Percentiles rank a stretch among this genome's conserved stretches.
Evolutionary conservation across 37 sponge, comb jelly and placozoan genomes (phyloP).

Genomic region (Diacarnus erythraeanus): DNA sequence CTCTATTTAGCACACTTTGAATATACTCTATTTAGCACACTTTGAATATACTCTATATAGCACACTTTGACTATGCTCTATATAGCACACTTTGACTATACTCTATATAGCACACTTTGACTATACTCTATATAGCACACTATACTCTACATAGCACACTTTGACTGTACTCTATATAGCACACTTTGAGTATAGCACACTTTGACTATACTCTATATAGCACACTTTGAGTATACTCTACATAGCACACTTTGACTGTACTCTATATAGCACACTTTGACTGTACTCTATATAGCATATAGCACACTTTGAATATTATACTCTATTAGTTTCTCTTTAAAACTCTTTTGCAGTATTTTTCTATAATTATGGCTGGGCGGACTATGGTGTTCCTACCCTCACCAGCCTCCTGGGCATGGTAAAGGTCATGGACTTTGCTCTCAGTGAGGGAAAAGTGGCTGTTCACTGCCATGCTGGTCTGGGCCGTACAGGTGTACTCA

Average conservation of each 20-base stretch:
- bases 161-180: too few relatives aligned
- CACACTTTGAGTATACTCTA: background rate
- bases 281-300: background rate
- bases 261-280: background rate
- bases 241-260: background rate
- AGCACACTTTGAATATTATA: background rate
- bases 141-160: too few relatives aligned
- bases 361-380: conserved; percentile 88
- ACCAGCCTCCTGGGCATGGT: conserved; percentile 83
- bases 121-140: too few relatives aligned
- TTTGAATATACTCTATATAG: background rate
- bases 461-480: conserved; percentile 95
- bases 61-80: background rate
- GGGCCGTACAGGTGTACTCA: conserved; percentile 95
- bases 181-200: background rate
- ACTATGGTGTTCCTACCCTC: conserved; percentile 79
- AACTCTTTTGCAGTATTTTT: conserved; percentile 59
- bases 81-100: too few relatives aligned
- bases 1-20: background rate
- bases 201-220: background rate
- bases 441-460: conserved; percentile 77
- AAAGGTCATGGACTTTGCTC: conserved; percentile 90
- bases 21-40: background rate
- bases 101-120: background rate
- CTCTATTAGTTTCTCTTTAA: background rate